Conservation (phyloP, 2,113 vertebrate genomes). For the Collichthys lucidus region DNA sequence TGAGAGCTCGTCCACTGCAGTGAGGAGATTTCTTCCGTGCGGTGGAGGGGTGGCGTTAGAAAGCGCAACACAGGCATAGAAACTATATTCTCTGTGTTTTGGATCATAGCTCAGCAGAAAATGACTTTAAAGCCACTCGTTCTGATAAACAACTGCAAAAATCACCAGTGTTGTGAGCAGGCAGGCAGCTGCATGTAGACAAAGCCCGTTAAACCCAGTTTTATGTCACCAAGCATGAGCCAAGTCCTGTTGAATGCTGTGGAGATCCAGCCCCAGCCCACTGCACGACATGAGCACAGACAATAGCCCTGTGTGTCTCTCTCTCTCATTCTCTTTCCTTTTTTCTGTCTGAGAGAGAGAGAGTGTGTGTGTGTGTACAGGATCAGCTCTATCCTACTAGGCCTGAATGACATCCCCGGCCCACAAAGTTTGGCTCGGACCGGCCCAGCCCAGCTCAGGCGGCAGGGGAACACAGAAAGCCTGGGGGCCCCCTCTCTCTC, state of each 20-base stretch:
- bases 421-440: slow-evolving; percentile 38
- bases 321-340: not conserved
- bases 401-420: slow-evolving; percentile 57
- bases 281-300: slow-evolving; percentile 61
- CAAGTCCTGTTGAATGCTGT: slow-evolving; percentile 35
- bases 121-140: not conserved
- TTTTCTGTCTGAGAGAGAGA: not conserved
- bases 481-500: slow-evolving; percentile 29
- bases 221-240: slow-evolving; percentile 37
- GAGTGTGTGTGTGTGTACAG: not conserved
- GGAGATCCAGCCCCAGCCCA: slow-evolving; percentile 39
- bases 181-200: slow-evolving; percentile 49
- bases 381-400: slow-evolving; percentile 40
- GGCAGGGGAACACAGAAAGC: slow-evolving; percentile 17
- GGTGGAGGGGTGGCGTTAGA: not conserved
- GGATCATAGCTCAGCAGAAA: not conserved
- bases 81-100: not conserved
- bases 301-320: slow-evolving; percentile 66
- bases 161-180: not conserved
- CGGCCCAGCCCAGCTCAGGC: slow-evolving; percentile 23
- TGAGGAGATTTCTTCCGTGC: not conserved
- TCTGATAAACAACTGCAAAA: not conserved
- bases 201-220: slow-evolving; percentile 47
- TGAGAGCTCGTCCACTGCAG: not conserved
- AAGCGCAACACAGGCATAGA: not conserved